Evolutionary conservation across 2,113 vertebrate genomes (phyloP).

Genomic region (Ageneiosus marmoratus): DNA sequence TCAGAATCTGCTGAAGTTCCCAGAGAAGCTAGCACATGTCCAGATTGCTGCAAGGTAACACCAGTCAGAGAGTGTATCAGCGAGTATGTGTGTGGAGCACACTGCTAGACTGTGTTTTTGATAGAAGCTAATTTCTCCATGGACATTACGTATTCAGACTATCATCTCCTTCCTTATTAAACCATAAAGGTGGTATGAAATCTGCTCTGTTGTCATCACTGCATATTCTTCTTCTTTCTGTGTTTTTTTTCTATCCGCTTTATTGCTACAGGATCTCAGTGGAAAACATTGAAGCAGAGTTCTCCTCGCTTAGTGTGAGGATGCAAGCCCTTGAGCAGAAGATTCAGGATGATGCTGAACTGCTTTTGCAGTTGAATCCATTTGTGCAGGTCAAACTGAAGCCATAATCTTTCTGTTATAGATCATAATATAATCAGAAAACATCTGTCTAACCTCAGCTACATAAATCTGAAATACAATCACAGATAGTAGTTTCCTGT

Average conservation of each 20-base stretch:
- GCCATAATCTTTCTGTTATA: not conserved
- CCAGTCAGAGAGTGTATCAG: not conserved
- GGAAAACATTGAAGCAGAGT: slow-evolving; percentile 87
- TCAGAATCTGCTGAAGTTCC: slow-evolving; percentile 82
- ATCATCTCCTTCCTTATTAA: not conserved
- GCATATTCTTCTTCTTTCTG: not conserved
- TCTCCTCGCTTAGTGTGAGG: slow-evolving; percentile 81
- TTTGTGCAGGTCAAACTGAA: slow-evolving; percentile 84
- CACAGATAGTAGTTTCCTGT: too few relatives aligned
- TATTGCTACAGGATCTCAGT: slow-evolving; percentile 81
- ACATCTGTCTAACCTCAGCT: not conserved
- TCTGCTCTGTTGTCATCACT: not conserved
- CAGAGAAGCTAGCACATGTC: slow-evolving; percentile 85
- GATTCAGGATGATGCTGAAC: slow-evolving; percentile 80
- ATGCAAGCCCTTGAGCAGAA: slow-evolving; percentile 84
- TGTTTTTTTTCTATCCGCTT: not conserved
- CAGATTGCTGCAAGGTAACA: slow-evolving; percentile 89
- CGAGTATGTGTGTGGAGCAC: not conserved
- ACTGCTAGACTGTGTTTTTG: not conserved
- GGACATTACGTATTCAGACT: too few relatives aligned
- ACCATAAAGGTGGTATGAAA: not conserved
- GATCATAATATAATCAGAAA: not conserved
- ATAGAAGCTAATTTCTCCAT: not conserved
- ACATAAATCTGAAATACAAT: not conserved
- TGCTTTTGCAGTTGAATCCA: slow-evolving; percentile 83